phyloP scores from a whole-genome alignment of 2,113 vertebrate genomes.

The Nymphicus hollandicus region DNA sequence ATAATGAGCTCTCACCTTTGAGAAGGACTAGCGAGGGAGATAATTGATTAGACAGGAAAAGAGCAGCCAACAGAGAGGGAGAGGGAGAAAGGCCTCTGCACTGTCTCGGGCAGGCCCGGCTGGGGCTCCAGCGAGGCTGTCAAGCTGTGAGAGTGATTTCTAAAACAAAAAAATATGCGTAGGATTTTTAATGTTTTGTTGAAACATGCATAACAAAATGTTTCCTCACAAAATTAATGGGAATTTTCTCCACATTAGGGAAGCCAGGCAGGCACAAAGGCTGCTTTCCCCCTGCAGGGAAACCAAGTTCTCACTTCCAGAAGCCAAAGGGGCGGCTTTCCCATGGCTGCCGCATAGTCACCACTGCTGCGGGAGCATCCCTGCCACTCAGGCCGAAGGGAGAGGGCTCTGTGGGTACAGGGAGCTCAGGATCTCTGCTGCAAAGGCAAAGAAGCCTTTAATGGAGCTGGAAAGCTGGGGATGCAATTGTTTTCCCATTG shows the following conservation, averaged over 20 bases:
- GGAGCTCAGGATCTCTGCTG: not conserved
- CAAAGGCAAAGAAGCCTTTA: slow-evolving; percentile 21
- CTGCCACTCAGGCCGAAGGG: not conserved
- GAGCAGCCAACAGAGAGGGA: slow-evolving; percentile 56
- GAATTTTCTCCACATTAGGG: slow-evolving; percentile 41
- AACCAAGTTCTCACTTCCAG: slow-evolving; percentile 32
- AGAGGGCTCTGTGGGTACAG: not conserved
- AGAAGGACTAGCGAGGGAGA: slow-evolving; percentile 75
- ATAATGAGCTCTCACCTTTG: slow-evolving; percentile 77
- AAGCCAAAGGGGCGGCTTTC: not conserved
- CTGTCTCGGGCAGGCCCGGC: slow-evolving; percentile 2
- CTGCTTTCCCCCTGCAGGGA: not conserved
- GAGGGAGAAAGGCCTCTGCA: not conserved
- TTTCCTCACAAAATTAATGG: slow-evolving; percentile 55
- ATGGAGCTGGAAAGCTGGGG: slow-evolving; percentile 22
- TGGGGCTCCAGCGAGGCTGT: slow-evolving; percentile 13
- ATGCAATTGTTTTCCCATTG: slow-evolving; percentile 41
- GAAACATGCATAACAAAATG: slow-evolving; percentile 16
- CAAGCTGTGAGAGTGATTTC: not conserved
- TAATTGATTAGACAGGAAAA: slow-evolving; percentile 88
- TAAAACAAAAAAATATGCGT: not conserved
- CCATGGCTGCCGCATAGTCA: not conserved
- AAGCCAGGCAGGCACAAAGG: not conserved
- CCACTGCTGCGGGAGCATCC: not conserved
- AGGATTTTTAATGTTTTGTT: slow-evolving; percentile 32